Evolutionary conservation across 1,140 invertebrate species (phyloP).

Genomic region (Diabrotica virgifera): DNA sequence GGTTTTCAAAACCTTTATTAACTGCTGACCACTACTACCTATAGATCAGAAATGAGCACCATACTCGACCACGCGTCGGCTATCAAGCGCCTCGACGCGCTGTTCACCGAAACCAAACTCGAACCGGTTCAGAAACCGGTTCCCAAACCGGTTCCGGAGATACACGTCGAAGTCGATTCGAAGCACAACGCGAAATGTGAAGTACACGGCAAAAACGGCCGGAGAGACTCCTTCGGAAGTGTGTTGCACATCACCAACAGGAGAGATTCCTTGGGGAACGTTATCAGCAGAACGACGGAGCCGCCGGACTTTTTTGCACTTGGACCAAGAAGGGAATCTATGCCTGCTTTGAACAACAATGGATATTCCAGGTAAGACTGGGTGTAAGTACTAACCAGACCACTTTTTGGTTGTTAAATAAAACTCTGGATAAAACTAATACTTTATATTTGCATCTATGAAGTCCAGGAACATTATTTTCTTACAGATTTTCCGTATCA

Average conservation of each 20-base stretch:
- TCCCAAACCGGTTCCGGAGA: constrained; percentile 49
- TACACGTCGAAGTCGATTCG: constrained; percentile 54
- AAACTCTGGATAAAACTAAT: no score
- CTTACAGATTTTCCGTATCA: no score
- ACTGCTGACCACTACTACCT: neutral
- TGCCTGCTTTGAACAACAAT: constrained; percentile 47
- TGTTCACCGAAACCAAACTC: constrained; percentile 65
- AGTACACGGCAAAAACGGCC: constrained; percentile 64
- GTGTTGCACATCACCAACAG: constrained; percentile 41
- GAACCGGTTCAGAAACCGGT: constrained; percentile 52
- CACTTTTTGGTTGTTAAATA: no score
- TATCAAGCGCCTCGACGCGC: constrained; percentile 66
- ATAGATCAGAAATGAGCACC: constrained; percentile 47
- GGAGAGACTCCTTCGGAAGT: constrained; percentile 56
- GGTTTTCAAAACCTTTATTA: no score
- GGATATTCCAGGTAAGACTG: constrained; percentile 28
- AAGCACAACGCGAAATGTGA: constrained; percentile 60
- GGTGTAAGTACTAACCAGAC: no score
- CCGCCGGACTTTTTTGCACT: constrained; percentile 33
- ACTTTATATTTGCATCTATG: no score
- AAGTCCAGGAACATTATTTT: no score
- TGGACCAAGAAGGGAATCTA: constrained; percentile 49
- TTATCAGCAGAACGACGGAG: constrained; percentile 34
- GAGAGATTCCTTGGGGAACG: constrained; percentile 39
- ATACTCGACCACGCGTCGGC: constrained; percentile 60